Conservation (phyloP, 2,113 vertebrate genomes). For the Xiphorhynchus elegans region DNA sequence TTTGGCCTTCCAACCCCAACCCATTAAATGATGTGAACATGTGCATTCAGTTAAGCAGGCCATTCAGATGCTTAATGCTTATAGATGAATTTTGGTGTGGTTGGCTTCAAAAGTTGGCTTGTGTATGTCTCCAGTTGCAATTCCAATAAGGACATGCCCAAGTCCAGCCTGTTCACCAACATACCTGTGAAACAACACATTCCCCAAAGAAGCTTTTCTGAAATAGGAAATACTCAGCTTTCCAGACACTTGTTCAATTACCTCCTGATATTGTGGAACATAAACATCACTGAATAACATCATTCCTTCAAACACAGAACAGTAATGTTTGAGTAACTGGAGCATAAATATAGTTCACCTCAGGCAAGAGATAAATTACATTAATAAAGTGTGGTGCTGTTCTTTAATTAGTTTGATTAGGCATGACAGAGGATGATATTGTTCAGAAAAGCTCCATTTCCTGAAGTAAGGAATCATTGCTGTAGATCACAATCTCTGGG, state of each 20-base stretch:
- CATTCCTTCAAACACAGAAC: conserved; percentile 58
- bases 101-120: neutral
- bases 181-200: neutral
- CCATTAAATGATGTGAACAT: neutral
- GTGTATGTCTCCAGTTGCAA: neutral
- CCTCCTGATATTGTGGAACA: conserved; percentile 55
- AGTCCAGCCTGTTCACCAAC: neutral
- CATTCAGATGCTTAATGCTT: neutral
- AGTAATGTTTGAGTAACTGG: conserved; percentile 65
- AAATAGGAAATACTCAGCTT: neutral
- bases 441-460: conserved; percentile 53
- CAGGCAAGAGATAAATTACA: conserved; percentile 73
- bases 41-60: neutral
- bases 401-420: conserved; percentile 75
- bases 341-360: conserved; percentile 74
- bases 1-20: neutral
- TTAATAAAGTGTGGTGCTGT: conserved; percentile 69
- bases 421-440: conserved; percentile 57
- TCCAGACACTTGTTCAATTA: conserved; percentile 67
- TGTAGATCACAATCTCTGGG: neutral
- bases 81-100: neutral
- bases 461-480: conserved; percentile 43
- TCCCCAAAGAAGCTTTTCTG: neutral
- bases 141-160: neutral
- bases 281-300: conserved; percentile 62